phyloP scores from a whole-genome alignment of 2,113 vertebrate species.

The Apodemus speciosus region DNA sequence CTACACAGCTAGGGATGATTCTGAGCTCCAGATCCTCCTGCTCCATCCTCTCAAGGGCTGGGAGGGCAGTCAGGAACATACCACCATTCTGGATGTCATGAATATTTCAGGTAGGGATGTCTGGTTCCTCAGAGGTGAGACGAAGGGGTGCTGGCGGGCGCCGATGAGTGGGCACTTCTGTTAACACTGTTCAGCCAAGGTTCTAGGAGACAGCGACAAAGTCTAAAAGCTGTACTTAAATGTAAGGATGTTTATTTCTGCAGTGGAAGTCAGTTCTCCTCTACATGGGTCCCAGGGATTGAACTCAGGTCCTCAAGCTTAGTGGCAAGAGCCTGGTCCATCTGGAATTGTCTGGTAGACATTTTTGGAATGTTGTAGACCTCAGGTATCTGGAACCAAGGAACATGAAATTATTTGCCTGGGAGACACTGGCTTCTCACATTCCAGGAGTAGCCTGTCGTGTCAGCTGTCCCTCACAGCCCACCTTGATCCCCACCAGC shows the following conservation, averaged over 20 bases:
- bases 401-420: not conserved
- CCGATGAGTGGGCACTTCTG: fast-evolving
- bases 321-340: not conserved
- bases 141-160: not conserved
- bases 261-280: not conserved
- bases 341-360: not conserved
- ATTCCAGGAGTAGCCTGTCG: not conserved
- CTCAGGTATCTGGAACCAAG: not conserved
- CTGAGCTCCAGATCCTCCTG: not conserved
- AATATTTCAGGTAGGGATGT: not conserved
- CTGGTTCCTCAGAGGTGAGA: not conserved
- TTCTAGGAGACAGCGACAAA: not conserved
- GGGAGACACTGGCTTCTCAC: not conserved
- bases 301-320: not conserved
- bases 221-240: not conserved
- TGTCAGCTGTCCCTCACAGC: fast-evolving
- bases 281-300: not conserved
- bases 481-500: not conserved
- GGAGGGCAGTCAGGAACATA: not conserved
- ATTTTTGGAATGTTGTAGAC: not conserved
- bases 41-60: not conserved
- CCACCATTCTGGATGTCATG: not conserved
- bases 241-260: not conserved
- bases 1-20: not conserved
- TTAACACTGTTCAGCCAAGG: not conserved